A percentile compares a stretch with the other conserved stretches of the same genome.
phyloP scores from a whole-genome alignment of 1,140 invertebrate genomes.

The Trichonephila inaurata region DNA sequence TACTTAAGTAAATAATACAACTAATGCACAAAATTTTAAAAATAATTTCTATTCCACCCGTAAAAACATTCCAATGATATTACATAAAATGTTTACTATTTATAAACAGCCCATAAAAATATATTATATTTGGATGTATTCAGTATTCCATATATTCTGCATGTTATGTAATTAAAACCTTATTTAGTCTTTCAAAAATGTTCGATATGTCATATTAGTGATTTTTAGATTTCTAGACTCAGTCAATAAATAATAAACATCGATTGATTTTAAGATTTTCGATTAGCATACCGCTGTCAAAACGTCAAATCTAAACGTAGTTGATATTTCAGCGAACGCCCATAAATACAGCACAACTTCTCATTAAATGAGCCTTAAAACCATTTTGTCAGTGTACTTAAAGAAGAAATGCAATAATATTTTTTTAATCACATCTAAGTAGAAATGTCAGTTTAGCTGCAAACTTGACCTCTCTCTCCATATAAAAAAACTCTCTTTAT shows the following conservation, averaged over 20 bases:
- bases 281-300: conserved; percentile 12
- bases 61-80: too few species aligned
- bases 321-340: conserved; percentile 20
- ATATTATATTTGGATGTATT: too few species aligned
- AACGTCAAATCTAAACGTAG: background rate
- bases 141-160: too few species aligned
- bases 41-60: too few species aligned
- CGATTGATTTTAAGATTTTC: background rate
- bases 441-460: conserved; percentile 23
- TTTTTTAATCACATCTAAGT: conserved; percentile 28
- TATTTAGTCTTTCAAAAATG: too few species aligned
- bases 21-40: too few species aligned
- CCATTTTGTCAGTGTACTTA: background rate
- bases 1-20: too few species aligned
- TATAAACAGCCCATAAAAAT: too few species aligned
- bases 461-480: conserved; percentile 5
- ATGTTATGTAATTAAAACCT: too few species aligned
- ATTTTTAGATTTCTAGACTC: background rate
- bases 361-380: background rate
- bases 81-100: too few species aligned
- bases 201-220: too few species aligned
- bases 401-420: background rate
- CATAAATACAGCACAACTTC: background rate
- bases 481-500: background rate
- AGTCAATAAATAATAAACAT: background rate